Conservation (phyloP, 2,113 vertebrate species). For the Daubentonia madagascariensis region DNA sequence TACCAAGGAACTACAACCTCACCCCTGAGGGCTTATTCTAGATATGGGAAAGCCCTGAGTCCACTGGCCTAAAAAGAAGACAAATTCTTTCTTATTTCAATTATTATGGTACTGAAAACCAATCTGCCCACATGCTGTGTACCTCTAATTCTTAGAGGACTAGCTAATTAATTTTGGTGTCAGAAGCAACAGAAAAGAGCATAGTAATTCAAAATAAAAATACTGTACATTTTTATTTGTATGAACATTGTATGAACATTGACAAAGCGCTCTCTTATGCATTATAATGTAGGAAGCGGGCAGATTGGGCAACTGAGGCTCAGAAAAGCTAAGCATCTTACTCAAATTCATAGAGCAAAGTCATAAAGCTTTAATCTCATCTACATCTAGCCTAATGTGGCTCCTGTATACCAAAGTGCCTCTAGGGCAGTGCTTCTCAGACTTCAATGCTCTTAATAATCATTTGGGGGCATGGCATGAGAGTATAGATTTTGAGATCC, state of each 20-base stretch:
- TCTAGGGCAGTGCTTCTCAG: neutral
- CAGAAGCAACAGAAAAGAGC: slow-evolving; percentile 27
- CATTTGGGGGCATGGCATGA: neutral
- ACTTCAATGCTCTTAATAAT: neutral
- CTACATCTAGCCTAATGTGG: neutral
- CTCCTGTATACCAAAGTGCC: neutral
- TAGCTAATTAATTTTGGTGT: slow-evolving; percentile 41
- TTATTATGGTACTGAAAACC: neutral
- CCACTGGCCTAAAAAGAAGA: neutral
- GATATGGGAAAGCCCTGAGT: neutral
- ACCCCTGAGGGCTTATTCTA: neutral
- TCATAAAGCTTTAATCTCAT: neutral
- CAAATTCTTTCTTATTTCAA: slow-evolving; percentile 23
- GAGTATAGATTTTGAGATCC: neutral
- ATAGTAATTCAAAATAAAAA: slow-evolving; percentile 6
- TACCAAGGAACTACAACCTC: neutral
- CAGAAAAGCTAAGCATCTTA: neutral
- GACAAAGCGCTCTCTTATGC: neutral
- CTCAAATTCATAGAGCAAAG: neutral
- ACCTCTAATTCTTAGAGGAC: slow-evolving; percentile 14
- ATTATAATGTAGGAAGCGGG: neutral
- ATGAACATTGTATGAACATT: neutral
- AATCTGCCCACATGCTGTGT: neutral
- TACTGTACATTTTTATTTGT: neutral
- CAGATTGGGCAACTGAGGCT: neutral